Evolutionary conservation across 2,888 invertebrate species (phyloP), one percentile per base, ranked within the genome.

Genomic region (Dimorphilus gyrociliatus): DNA sequence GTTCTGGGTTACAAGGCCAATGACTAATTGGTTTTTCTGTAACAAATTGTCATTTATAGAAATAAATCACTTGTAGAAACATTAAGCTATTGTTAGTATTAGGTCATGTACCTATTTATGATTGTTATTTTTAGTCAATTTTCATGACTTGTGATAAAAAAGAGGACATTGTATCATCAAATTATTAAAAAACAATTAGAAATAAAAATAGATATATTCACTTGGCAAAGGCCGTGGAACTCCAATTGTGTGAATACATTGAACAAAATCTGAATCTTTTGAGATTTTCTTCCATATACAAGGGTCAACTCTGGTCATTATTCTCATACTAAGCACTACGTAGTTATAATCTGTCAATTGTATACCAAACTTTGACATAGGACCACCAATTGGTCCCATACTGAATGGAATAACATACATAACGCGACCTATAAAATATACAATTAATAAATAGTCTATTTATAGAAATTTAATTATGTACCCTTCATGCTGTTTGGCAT

Each of bases 401-500:
- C 44, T 41, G 40, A 51, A 48, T 5, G 48, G 47, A 8, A 48
- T 42, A 16, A 48, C 45, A 34, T 48, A 48, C 48, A 48, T 50
- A 18, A 36, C 40, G 12, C 49, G 37, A 13, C 48, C 47, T 43
- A 32, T 8, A n/a, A n/a, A n/a, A n/a, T n/a, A n/a, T n/a, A n/a
- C n/a, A n/a, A n/a, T n/a, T n/a, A n/a, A n/a, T n/a, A n/a, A n/a
- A n/a, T n/a, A n/a, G n/a, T n/a, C n/a, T n/a, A n/a, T n/a, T n/a
- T n/a, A n/a, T n/a, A n/a, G n/a, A n/a, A n/a, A n/a, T n/a, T n/a
- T n/a, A n/a, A n/a, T n/a, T n/a, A n/a, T n/a, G n/a, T n/a, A n/a
- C n/a, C n/a, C n/a, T n/a, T n/a, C 47, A 47, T 47, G 30, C 45
- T 47, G 5, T 47, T 45, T 4, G 45, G 45, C 24, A 42, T 42